These are phyloP conservation scores for Eubasilissa splendida DNA, from an alignment of 2,888 invertebrate species.

Conservation along the genomic window DNA sequence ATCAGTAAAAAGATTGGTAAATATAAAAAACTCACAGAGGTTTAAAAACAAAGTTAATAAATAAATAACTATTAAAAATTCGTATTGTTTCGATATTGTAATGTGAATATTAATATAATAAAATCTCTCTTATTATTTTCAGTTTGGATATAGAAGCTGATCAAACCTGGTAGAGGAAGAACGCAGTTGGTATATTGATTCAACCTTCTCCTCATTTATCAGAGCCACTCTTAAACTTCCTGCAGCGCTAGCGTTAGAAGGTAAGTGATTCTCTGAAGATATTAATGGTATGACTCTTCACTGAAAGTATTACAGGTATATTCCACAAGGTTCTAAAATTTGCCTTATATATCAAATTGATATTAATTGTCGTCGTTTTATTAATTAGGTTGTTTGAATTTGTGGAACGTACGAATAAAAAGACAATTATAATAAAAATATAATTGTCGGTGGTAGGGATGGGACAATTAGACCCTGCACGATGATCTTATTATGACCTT, in stretches of 20 bases:
- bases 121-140: not conserved
- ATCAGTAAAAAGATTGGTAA: too few species aligned
- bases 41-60: too few species aligned
- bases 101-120: not conserved
- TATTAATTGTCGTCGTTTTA: too few species aligned
- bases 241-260: not conserved
- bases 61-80: too few species aligned
- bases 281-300: not conserved
- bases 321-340: not conserved
- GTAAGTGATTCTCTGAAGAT: not conserved
- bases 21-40: too few species aligned
- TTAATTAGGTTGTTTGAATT: too few species aligned
- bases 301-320: not conserved
- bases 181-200: not conserved
- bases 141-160: not conserved
- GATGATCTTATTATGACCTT: too few species aligned
- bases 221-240: not conserved
- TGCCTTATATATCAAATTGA: too few species aligned
- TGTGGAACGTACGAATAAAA: too few species aligned
- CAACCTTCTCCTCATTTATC: conserved; percentile 1
- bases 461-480: too few species aligned
- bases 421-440: too few species aligned
- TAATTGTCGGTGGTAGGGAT: too few species aligned
- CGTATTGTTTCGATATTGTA: not conserved
- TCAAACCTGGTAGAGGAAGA: conserved; percentile 12